phyloP scores from a whole-genome alignment of 2,113 vertebrate species.

The Mesocricetus auratus region DNA sequence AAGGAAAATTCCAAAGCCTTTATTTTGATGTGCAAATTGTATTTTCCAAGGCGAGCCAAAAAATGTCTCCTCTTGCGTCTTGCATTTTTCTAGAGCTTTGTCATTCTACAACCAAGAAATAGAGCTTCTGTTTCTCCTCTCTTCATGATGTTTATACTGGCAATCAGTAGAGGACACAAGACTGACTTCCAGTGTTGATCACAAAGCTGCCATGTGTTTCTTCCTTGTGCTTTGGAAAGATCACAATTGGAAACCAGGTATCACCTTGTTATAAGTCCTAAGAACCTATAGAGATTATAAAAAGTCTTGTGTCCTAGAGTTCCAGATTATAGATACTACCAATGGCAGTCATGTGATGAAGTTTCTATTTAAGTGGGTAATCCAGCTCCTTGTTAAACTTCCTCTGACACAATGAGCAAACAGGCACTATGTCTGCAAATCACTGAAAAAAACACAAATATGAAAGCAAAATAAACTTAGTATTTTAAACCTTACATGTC shows the following conservation, averaged over 20 bases:
- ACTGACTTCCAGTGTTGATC: not conserved
- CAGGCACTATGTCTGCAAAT: not conserved
- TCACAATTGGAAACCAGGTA: not conserved
- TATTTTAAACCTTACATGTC: not conserved
- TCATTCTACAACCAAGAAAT: not conserved
- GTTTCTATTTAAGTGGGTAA: not conserved
- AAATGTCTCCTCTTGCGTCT: not conserved
- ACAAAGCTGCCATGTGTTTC: not conserved
- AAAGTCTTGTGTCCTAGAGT: not conserved
- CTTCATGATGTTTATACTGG: not conserved
- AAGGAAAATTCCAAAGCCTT: not conserved
- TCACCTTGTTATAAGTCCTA: not conserved
- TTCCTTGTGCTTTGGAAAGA: not conserved
- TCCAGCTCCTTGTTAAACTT: not conserved
- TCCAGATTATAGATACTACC: not conserved
- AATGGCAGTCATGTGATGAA: not conserved
- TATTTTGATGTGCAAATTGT: not conserved
- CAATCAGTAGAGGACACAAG: not conserved
- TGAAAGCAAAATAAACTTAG: not conserved
- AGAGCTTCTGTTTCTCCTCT: not conserved
- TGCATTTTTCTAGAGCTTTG: not conserved
- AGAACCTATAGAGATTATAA: not conserved
- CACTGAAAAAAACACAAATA: not conserved
- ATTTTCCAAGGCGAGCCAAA: not conserved
- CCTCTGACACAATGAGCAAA: not conserved